Base-by-base conservation (phyloP, 92 coral and sea anemone genomes). In the Nematostella vectensis region DNA sequence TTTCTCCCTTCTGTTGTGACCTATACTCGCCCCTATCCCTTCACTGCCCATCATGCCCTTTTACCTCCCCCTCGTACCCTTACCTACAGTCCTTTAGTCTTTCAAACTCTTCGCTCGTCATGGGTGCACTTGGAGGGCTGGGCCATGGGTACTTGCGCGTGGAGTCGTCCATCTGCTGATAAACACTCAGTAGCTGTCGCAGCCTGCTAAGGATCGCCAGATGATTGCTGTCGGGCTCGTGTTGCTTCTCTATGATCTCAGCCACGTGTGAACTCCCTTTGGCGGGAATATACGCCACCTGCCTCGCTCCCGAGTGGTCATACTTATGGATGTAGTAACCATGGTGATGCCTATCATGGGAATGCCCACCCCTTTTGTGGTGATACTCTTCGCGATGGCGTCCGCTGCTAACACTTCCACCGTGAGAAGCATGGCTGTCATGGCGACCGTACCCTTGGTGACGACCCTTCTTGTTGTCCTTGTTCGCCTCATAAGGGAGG, bases 61-160 rank as follows among this genome's bases (percentile, higher is more conserved):
- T n/a, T n/a, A n/a, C n/a, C n/a, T n/a, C n/a, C n/a, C 2, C 3
- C 10, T 12, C 21, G n/a, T 2, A 44, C 15, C 6, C 40, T 1
- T 26, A 79, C 67, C 95, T 67, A 63, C 95, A 85, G 29, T 66
- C 70, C 37, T 66, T 61, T 6, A 85, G 83, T 42, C 71, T 85
- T 47, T 75, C 61, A 40, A 75, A 85, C 56, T 85, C 95, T 22
- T 85, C 95, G 19, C 23, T 27, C 11, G 83, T 75, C 55, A 85
- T 50, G 54, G 74, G 72, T 27, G 52, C 54, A 6, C 18, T 23
- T 8, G 88, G 62, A 1, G 83, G 77, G 25, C 80, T 75, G 23
- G 94, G 94, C 94, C 94, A 85, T 25, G 94, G 94, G 50, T 85
- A 85, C 40, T 74, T 85, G 47, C 48, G 79, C 15, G 53, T 56